Base-by-base conservation (phyloP, 2,888 invertebrate species). In the Endotricha flammealis region DNA sequence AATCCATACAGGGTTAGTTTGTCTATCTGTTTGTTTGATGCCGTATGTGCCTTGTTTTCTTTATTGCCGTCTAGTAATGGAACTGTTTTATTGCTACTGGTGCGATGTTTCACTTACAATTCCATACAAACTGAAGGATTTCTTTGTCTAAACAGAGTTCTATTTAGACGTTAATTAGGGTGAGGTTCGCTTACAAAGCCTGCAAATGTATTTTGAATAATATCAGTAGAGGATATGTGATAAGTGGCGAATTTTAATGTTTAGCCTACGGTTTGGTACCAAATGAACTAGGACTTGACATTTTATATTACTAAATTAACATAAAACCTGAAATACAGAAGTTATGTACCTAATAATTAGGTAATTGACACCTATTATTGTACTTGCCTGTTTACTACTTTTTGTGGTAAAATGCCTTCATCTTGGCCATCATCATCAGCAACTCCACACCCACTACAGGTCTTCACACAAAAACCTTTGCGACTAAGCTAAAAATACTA, bases 1-100 rank as follows among this genome's bases (percentile, higher is more conserved):
- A 62, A 62, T 64, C 66, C 65, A 68, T 69, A 65, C 63, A 60
- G 55, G 63, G 64, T 65, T 65, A 70, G 67, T 73, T 62, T 61
- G 71, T 57, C 57, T 68, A 64, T 61, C 56, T 66, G 64, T 61
- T 57, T 56, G 57, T 60, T 58, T 60, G 58, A 52, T 47, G 47
- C 42, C 41, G 44, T 48, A 48, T 45, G 55, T 44, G 39, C 58
- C 57, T 66, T 63, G 60, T 65, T 67, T 51, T 55, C 47, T 63
- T 73, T 71, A 74, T 72, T 61, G 60, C 63, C 53, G 44, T 48
- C 50, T 44, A 41, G 46, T 58, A 61, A 64, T 69, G 55, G 61
- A 57, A 55, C 55, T 41, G 54, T 57, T 57, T 63, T 51, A 56
- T 50, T 46, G 39, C 32, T 41, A 34, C 38, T 38, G 32, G 20